Conservation (phyloP, 2,797 vertebrate species). For the Hirundo rustica region DNA sequence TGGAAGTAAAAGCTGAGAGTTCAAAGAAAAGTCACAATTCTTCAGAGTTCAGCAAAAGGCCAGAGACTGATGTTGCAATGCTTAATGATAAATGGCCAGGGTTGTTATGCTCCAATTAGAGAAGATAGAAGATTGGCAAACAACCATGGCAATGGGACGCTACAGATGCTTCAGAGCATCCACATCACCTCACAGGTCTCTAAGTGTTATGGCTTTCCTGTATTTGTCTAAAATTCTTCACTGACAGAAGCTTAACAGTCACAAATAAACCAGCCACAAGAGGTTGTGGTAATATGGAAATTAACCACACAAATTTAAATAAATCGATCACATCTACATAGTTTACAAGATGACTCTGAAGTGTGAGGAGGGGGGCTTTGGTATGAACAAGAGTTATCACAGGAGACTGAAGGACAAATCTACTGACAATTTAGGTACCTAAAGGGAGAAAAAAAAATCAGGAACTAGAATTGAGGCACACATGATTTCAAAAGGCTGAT, state of each 20-base stretch:
- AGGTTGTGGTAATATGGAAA: neutral
- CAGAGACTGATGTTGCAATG: constrained; percentile 53
- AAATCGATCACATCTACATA: neutral
- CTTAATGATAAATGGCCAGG: constrained; percentile 55
- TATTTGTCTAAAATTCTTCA: neutral
- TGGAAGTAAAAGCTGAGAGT: constrained; percentile 71
- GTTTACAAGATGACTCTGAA: neutral
- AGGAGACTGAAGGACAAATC: neutral
- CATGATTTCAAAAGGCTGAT: neutral
- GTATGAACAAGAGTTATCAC: neutral
- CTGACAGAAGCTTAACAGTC: neutral
- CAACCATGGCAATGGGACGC: neutral
- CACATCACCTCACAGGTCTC: neutral
- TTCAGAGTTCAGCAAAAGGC: constrained; percentile 77
- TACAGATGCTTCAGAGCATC: neutral
- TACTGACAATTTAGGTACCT: neutral
- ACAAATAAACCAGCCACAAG: neutral
- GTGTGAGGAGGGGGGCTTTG: neutral
- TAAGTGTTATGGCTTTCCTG: neutral
- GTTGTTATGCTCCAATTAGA: constrained; percentile 61
- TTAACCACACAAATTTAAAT: neutral
- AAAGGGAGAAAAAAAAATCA: neutral
- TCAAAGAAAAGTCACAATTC: constrained; percentile 79
- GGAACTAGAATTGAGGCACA: neutral
- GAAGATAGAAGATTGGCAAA: constrained; percentile 46